Evolutionary conservation across 1,140 invertebrate genomes (phyloP).

Genomic region (Drosophila erecta): DNA sequence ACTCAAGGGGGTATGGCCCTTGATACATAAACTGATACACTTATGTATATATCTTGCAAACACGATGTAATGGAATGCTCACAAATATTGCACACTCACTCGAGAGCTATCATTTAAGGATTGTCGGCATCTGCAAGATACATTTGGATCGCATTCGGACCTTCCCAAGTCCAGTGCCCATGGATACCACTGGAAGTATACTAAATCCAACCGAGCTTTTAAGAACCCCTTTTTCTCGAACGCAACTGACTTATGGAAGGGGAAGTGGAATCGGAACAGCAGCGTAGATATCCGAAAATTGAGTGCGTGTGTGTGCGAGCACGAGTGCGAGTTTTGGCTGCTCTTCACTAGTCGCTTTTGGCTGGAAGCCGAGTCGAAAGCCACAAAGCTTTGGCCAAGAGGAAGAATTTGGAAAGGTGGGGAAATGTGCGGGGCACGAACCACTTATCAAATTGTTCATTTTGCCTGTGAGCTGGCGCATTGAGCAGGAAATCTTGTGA

Average conservation of each 20-base stretch:
- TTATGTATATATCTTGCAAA: no score
- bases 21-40: no score
- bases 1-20: neutral
- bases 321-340: slow-evolving; percentile 3
- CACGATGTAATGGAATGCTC: no score
- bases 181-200: no score
- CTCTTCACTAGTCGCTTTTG: neutral
- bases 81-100: no score
- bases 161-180: no score
- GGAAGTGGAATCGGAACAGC: slow-evolving; percentile 44
- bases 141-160: no score
- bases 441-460: slow-evolving; percentile 19
- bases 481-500: slow-evolving; percentile 23
- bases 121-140: no score
- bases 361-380: slow-evolving; percentile 2
- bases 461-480: slow-evolving; percentile 14
- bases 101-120: no score
- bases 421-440: neutral
- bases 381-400: slow-evolving; percentile 2
- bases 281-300: slow-evolving; percentile 38
- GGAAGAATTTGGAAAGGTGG: neutral
- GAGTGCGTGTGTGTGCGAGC: neutral
- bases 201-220: neutral
- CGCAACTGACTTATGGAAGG: slow-evolving; percentile 25
- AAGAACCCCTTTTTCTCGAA: neutral